A percentile compares a stretch with the other conserved stretches of the same genome.
These are phyloP conservation scores for Acanthis flammea DNA, from an alignment of 2,797 vertebrate genomes.

Conservation along the genomic window DNA sequence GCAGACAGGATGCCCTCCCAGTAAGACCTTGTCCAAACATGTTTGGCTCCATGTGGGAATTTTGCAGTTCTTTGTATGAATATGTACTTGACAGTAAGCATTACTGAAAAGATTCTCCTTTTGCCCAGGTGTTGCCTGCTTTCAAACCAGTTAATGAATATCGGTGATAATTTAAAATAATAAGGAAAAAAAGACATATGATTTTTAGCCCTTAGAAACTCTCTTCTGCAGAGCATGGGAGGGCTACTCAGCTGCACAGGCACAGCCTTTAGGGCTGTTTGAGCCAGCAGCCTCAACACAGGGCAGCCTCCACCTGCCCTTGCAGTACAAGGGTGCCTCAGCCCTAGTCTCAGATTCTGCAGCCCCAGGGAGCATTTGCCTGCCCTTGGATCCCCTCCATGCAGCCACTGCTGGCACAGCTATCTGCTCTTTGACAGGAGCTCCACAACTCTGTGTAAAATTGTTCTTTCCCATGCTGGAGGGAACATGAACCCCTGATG, in stretches of 20 bases:
- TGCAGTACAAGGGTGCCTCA: not conserved
- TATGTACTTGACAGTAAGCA: not conserved
- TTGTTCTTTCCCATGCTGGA: not conserved
- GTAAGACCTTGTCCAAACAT: not conserved
- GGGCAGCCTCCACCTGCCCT: not conserved
- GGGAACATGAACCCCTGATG: not conserved
- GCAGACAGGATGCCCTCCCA: not conserved
- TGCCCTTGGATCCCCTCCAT: rapidly evolving
- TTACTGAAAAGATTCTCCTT: not conserved
- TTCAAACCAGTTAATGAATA: not conserved
- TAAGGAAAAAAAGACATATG: rapidly evolving
- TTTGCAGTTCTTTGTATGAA: not conserved
- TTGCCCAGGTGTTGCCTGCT: not conserved
- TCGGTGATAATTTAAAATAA: not conserved
- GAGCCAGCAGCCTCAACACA: not conserved
- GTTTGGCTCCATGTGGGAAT: not conserved
- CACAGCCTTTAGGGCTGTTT: not conserved
- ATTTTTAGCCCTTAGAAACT: not conserved
- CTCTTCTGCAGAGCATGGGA: not conserved
- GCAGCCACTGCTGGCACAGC: not conserved
- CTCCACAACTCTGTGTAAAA: not conserved
- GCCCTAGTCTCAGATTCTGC: not conserved
- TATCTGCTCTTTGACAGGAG: not conserved
- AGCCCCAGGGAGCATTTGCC: not conserved
- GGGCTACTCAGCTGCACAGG: not conserved